Evolutionary conservation across 2,797 vertebrate genomes (phyloP).

Genomic region (Sebastes diploproa): DNA sequence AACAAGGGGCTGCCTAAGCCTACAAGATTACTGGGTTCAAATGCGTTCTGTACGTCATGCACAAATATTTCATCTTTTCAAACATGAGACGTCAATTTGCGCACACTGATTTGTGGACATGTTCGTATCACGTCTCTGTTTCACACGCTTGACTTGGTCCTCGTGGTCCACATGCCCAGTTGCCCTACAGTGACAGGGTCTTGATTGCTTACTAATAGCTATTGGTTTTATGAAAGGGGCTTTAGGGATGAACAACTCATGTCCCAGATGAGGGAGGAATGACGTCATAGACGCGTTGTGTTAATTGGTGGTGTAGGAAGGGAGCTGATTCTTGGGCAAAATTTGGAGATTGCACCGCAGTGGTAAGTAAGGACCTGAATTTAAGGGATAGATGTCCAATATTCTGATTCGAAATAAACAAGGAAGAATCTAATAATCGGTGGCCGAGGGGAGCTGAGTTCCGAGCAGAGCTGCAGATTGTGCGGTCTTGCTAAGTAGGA

Average conservation of each 20-base stretch:
- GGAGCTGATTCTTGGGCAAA: constrained; percentile 16
- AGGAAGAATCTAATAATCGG: constrained; percentile 27
- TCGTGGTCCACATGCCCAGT: constrained; percentile 13
- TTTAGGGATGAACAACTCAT: constrained; percentile 58
- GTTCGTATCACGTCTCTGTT: not conserved
- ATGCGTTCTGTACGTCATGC: constrained; percentile 8
- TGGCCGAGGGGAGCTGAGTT: constrained; percentile 15
- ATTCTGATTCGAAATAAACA: constrained; percentile 24
- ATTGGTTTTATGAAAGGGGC: constrained; percentile 45
- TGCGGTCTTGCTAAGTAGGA: constrained; percentile 73
- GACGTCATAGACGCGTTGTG: constrained; percentile 11
- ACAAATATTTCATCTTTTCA: constrained; percentile 31
- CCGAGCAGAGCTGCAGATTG: constrained; percentile 64
- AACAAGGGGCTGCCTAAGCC: constrained; percentile 32
- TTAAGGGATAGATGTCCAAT: constrained; percentile 18
- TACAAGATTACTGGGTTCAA: constrained; percentile 33
- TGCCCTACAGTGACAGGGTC: constrained; percentile 32
- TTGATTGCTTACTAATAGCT: constrained; percentile 43
- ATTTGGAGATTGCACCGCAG: not conserved
- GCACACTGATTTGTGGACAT: not conserved
- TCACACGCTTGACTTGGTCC: constrained; percentile 28
- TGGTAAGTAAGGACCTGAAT: constrained; percentile 13
- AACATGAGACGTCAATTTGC: not conserved
- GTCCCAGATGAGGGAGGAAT: constrained; percentile 36
- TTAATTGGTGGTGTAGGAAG: constrained; percentile 24